phyloP scores from a whole-genome alignment of 2,888 invertebrate species.

The Sinelater perroti region DNA sequence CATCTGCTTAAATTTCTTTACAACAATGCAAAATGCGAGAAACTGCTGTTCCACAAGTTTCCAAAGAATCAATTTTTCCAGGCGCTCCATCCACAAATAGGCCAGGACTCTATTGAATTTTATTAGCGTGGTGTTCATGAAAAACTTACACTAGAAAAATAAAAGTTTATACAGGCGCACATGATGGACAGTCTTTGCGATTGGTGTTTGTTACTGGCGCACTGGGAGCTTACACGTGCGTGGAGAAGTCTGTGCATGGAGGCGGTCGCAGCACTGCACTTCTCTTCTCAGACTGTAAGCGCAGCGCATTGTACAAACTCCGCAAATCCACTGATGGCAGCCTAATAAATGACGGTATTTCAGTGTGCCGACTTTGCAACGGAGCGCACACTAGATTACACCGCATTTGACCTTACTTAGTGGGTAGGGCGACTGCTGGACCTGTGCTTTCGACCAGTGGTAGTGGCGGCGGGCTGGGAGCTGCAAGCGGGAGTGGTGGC shows the following conservation, averaged over 20 bases:
- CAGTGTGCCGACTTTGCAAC: too few relatives aligned
- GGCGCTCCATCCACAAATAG: slow-evolving; percentile 1
- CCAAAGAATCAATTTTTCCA: background rate
- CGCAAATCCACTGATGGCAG: slow-evolving; percentile 14
- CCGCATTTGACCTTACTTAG: slow-evolving; percentile 24
- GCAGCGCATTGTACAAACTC: slow-evolving; percentile 21
- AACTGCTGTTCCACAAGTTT: background rate
- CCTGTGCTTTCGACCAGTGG: slow-evolving; percentile 1
- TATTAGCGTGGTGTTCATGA: slow-evolving; percentile 15
- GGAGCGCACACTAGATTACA: too few relatives aligned
- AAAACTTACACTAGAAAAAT: slow-evolving; percentile 29
- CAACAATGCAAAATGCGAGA: background rate
- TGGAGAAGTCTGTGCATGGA: slow-evolving; percentile 13
- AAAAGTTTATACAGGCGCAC: slow-evolving; percentile 17
- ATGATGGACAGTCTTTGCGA: slow-evolving; percentile 25
- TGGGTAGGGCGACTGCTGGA: slow-evolving; percentile 11
- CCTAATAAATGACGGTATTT: too few relatives aligned
- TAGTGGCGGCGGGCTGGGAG: background rate
- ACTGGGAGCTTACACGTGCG: slow-evolving; percentile 17
- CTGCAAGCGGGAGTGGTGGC: background rate
- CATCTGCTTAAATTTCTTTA: background rate
- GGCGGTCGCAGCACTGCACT: slow-evolving; percentile 14
- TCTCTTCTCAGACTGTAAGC: slow-evolving; percentile 16
- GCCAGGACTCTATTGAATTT: background rate
- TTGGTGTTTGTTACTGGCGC: slow-evolving; percentile 21